A percentile compares a stretch with the other conserved stretches of the same genome.
phyloP scores from a whole-genome alignment of 2,888 invertebrate species.

The Melieria omissa region DNA sequence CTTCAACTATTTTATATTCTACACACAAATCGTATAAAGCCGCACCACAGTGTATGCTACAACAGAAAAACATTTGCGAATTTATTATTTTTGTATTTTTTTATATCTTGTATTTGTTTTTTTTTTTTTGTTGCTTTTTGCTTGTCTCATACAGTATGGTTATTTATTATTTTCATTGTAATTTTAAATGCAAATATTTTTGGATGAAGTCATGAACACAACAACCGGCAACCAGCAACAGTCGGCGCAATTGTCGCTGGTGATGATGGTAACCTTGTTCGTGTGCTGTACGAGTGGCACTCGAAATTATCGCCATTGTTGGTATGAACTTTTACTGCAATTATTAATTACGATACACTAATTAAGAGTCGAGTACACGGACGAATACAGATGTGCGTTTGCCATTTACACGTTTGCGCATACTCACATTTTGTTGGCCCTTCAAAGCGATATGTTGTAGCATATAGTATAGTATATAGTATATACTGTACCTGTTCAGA shows the following conservation, averaged over 20 bases:
- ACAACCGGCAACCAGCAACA: too few relatives aligned
- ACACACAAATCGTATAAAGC: too few relatives aligned
- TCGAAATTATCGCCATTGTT: slow-evolving; percentile 13
- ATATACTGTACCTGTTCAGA: neutral
- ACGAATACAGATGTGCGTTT: neutral
- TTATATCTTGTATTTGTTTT: too few relatives aligned
- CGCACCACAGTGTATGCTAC: too few relatives aligned
- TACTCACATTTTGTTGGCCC: too few relatives aligned
- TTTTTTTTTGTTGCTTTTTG: too few relatives aligned
- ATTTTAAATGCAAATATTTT: slow-evolving; percentile 28
- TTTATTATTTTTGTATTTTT: too few relatives aligned
- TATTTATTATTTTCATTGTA: neutral
- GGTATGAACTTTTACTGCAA: slow-evolving; percentile 23
- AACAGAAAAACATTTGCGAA: too few relatives aligned
- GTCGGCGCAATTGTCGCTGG: neutral
- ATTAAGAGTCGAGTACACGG: neutral
- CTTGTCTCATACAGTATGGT: too few relatives aligned
- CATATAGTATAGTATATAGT: neutral
- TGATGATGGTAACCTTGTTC: slow-evolving; percentile 31
- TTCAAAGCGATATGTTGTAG: neutral
- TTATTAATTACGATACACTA: neutral
- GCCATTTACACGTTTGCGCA: too few relatives aligned
- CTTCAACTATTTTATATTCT: too few relatives aligned
- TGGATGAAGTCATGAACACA: slow-evolving; percentile 18
- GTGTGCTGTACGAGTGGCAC: slow-evolving; percentile 30